A percentile compares a stretch with the other conserved stretches of the same genome.
Evolutionary conservation across 92 coral and sea anemone genomes (phyloP).

Genomic region (Siderastrea radians): DNA sequence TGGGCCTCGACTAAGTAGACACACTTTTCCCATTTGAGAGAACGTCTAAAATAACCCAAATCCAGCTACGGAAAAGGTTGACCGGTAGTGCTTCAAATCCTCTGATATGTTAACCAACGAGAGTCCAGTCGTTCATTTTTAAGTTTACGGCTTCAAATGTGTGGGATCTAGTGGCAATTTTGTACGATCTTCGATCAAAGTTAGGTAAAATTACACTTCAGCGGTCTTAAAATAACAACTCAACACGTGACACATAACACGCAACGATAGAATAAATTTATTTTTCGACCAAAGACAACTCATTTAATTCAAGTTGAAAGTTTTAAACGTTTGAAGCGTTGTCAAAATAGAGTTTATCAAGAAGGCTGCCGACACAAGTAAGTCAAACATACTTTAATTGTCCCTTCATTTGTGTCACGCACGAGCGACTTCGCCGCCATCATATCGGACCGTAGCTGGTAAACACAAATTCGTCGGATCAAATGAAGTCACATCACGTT

Average conservation of each 20-base stretch:
- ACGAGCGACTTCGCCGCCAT: too few species aligned
- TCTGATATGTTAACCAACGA: conserved; percentile 60
- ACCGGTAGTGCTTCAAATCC: conserved; percentile 60
- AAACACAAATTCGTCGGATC: too few species aligned
- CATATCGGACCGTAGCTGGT: too few species aligned
- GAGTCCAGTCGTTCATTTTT: conserved; percentile 40
- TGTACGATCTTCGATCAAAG: conserved; percentile 40
- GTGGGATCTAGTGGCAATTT: conserved; percentile 39
- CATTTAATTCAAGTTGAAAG: not conserved
- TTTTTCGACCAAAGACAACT: not conserved
- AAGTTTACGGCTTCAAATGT: conserved; percentile 30
- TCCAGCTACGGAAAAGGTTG: conserved; percentile 52
- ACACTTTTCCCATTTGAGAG: conserved; percentile 38
- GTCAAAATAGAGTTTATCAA: not conserved
- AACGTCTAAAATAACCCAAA: conserved; percentile 28
- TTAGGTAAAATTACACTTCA: conserved; percentile 38
- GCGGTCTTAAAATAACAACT: conserved; percentile 50
- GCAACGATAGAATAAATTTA: not conserved
- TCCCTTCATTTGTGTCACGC: too few species aligned
- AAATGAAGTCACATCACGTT: too few species aligned
- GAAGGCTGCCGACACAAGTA: not conserved
- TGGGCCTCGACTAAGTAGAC: conserved; percentile 45
- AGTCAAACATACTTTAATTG: too few species aligned
- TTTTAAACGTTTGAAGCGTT: conserved; percentile 1
- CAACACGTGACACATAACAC: conserved; percentile 1